Conservation (phyloP, 2,888 invertebrate genomes). For the Drosophila meridiana region DNA sequence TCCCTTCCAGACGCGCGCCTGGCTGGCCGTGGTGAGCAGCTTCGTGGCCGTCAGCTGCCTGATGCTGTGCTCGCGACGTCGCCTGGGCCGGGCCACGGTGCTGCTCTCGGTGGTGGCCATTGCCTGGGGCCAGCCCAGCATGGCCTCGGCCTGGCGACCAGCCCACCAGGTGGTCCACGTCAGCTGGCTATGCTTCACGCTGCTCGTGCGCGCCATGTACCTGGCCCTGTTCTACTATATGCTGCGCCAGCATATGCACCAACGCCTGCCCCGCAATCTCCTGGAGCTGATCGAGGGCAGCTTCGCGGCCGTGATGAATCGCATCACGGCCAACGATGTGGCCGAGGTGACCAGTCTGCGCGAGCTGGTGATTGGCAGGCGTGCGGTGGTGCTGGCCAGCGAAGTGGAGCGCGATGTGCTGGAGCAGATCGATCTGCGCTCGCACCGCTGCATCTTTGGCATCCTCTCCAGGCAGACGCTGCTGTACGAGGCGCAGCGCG, state of each 20-base stretch:
- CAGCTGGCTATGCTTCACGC: conserved; percentile 58
- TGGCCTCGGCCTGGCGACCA: conserved; percentile 10
- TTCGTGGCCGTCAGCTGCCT: conserved; percentile 39
- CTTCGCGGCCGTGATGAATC: conserved; percentile 54
- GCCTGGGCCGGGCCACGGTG: conserved; percentile 10
- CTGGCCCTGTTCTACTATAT: conserved; percentile 61
- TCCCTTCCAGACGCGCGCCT: conserved; percentile 61
- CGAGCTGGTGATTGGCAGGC: conserved; percentile 22
- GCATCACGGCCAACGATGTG: conserved; percentile 42
- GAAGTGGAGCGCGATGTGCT: conserved; percentile 38
- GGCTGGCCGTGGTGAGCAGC: conserved; percentile 50
- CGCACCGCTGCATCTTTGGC: conserved; percentile 28
- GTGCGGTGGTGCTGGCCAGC: conserved; percentile 20
- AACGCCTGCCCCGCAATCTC: conserved; percentile 49
- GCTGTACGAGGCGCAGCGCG: conserved; percentile 24
- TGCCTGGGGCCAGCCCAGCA: conserved; percentile 50
- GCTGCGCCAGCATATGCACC: conserved; percentile 59
- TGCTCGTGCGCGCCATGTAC: conserved; percentile 64
- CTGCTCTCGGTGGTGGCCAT: conserved; percentile 46
- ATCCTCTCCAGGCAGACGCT: conserved; percentile 49
- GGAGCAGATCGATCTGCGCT: conserved; percentile 38
- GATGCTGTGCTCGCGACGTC: conserved; percentile 21
- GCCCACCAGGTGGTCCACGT: conserved; percentile 49
- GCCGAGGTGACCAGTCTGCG: conserved; percentile 19
- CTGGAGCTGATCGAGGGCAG: conserved; percentile 41